Base-by-base conservation (phyloP, 2,113 vertebrate species). In the Macrotus californicus region DNA sequence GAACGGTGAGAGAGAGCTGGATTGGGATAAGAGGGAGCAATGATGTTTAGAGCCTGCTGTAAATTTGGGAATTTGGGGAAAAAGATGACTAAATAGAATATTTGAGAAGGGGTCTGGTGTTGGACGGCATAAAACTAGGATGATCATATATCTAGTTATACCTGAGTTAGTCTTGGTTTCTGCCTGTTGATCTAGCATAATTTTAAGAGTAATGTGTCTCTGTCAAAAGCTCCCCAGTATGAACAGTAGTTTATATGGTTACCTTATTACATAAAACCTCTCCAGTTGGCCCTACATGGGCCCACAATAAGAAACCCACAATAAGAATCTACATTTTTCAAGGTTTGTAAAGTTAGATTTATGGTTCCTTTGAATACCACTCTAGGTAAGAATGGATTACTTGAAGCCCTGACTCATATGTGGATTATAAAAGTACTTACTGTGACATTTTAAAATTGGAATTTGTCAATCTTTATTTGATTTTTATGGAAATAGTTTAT, bases 401-500 rank as follows among this genome's bases (percentile, higher is more conserved):
- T 34, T 19, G 29, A 73, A 21, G 48, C 36, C 24, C 15, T 66
- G 59, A 66, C 6, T 86, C 43, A 56, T 79, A 73, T 59, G 50
- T 93, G 91, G 80, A 52, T 88, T 67, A 73, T 77, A 92, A 82
- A 95, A 91, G 41, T 39, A 67, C 50, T 89, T 64, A 46, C 11
- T 76, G 13, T 94, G 76, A 84, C 76, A 76, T 89, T 96, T 92
- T 95, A 46, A 79, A 93, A 80, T 61, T 85, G 56, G 6, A 90
- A 95, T 93, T 95, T 87, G 31, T 87, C 31, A 29, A 54, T 72
- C 26, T 93, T 91, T 61, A 84, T 90, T 69, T 93, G 70, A 84
- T 80, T 94, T 96, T 88, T 80, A 81, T 83, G 81, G 54, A 96
- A 93, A 94, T 80, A 75, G 76, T 72, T 79, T 93, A 61, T 75